These are phyloP conservation scores for Henricia sp. DNA, from an alignment of 53 echinoderm and acorn worm species.

Conservation along the genomic window DNA sequence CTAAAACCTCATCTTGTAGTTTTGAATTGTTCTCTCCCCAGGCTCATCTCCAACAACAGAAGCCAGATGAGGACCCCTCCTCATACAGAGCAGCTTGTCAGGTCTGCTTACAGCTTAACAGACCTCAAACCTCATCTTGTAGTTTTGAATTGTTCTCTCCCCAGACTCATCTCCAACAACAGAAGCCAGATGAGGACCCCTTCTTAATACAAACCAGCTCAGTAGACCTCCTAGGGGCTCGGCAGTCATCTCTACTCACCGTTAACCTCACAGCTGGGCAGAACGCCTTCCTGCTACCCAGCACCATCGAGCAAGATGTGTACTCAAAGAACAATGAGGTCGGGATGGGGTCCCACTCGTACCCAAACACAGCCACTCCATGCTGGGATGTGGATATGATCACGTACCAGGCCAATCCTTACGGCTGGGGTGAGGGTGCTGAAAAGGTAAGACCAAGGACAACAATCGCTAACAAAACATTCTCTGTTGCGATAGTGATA, in stretches of 20 bases:
- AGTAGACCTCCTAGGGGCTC: slow-evolving; percentile 65
- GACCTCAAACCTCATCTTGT: slow-evolving; percentile 35
- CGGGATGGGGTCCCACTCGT: slow-evolving; percentile 8
- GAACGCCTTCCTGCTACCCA: slow-evolving; percentile 63
- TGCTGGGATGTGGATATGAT: slow-evolving; percentile 80
- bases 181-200: slow-evolving; percentile 56
- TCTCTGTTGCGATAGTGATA: no score
- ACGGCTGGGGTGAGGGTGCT: slow-evolving; percentile 67
- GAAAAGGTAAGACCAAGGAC: slow-evolving; percentile 66
- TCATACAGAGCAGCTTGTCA: slow-evolving; percentile 27
- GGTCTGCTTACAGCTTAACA: slow-evolving; percentile 64
- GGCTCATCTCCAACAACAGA: slow-evolving; percentile 34
- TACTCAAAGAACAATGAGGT: slow-evolving; percentile 29
- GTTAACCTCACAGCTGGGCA: slow-evolving; percentile 50
- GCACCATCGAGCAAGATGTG: slow-evolving; percentile 57
- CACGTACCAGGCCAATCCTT: slow-evolving; percentile 83
- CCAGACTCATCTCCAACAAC: slow-evolving; percentile 33
- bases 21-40: no score
- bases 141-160: no score
- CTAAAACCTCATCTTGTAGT: no score
- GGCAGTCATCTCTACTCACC: slow-evolving; percentile 51
- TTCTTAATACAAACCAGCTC: slow-evolving; percentile 27
- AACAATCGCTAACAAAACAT: no score
- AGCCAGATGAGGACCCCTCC: slow-evolving; percentile 57
- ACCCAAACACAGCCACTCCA: slow-evolving; percentile 33